phyloP scores from a whole-genome alignment of 2,113 vertebrate species.

The Eonycteris spelaea region DNA sequence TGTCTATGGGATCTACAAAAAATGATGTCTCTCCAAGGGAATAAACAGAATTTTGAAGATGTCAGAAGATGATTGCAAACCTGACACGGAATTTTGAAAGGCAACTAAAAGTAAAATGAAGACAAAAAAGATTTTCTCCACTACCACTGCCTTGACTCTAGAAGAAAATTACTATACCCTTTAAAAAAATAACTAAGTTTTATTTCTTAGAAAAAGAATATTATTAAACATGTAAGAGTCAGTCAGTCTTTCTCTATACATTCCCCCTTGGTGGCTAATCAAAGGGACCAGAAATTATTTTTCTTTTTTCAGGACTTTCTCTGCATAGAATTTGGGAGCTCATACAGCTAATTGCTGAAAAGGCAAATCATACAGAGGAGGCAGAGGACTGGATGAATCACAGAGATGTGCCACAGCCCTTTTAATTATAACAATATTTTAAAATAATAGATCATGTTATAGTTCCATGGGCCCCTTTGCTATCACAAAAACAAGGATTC shows the following conservation, averaged over 20 bases:
- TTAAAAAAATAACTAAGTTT: constrained; percentile 22
- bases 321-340: neutral
- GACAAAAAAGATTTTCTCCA: neutral
- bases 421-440: constrained; percentile 57
- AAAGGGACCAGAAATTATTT: constrained; percentile 12
- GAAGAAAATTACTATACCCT: neutral
- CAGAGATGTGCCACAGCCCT: neutral
- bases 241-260: neutral
- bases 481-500: constrained; percentile 28
- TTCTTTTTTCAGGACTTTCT: neutral
- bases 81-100: constrained; percentile 12
- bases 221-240: neutral
- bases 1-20: constrained; percentile 16
- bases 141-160: neutral
- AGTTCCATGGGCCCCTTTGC: constrained; percentile 14
- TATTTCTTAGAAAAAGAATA: constrained; percentile 9
- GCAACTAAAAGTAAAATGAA: constrained; percentile 46
- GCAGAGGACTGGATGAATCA: neutral
- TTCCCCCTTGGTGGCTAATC: neutral
- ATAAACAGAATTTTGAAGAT: constrained; percentile 21
- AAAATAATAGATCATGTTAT: constrained; percentile 45
- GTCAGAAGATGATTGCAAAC: constrained; percentile 17
- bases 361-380: constrained; percentile 15
- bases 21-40: neutral
- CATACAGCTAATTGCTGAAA: neutral